Evolutionary conservation across 2,797 vertebrate species (phyloP), one percentile per base, ranked within the genome.

Genomic region (Sebastes itinus): DNA sequence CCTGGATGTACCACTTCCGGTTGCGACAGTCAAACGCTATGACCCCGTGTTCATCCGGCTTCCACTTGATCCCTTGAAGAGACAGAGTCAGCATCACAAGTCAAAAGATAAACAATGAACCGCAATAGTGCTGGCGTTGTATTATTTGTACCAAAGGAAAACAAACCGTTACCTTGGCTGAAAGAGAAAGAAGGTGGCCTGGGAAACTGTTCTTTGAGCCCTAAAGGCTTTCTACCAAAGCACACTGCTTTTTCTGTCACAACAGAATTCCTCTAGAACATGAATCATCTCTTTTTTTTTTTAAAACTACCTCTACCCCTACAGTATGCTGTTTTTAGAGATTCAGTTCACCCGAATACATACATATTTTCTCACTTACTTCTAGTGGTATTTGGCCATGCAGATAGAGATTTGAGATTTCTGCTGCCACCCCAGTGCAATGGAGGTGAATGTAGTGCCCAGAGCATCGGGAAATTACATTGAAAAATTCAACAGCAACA

Each of bases 1-100:
- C 98, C 92, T 99, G 98, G 90, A 99, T 99, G 75, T 99, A 99
- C 98, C 98, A 99, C 95, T 99, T 99, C 86, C 98, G 95, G 94
- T 99, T 99, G 77, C 98, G 97, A 86, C 98, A 99, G 94, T 99
- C 98, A 90, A 99, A 99, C 2, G 98, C 98, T 91, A 99, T 99
- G 69, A 99, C 98, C 73, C 98, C 98, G 27, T 99, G 97, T 89
- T 99, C 97, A 91, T 99, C 98, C 11, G 98, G 97, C 80, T 98
- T 97, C 98, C 98, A 99, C 90, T 99, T 99, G 95, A 99, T 98
- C 83, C 98, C 98, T 99, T 89, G 6, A 85, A 69, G 52, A 88
- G 20, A 83, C 18, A 65, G 13, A 62, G 20, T 33, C 22, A 64
- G 22, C 28, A 56, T 59, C 32, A 59, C 8, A 70, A 2, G n/a